These are phyloP conservation scores for Steatornis caripensis DNA, from an alignment of 2,113 vertebrate genomes.

Conservation along the genomic window DNA sequence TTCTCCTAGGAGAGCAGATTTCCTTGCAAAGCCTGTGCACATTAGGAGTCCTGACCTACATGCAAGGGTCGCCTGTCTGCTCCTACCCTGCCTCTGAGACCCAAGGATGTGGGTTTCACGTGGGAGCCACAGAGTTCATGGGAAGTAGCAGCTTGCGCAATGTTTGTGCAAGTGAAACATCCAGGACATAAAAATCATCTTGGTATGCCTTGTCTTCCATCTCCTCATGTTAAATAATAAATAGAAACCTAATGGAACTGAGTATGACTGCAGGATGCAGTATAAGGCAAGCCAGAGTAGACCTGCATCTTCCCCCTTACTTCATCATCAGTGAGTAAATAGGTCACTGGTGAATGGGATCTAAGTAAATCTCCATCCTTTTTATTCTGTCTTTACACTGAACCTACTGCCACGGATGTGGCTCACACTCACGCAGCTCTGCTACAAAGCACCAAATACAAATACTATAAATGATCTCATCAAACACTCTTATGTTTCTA, in stretches of 20 bases:
- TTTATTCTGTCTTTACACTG: neutral
- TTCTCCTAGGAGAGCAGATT: neutral
- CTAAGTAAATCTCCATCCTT: neutral
- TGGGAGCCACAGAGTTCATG: neutral
- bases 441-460: neutral
- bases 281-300: neutral
- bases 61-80: neutral
- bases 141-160: neutral
- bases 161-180: neutral
- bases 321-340: slow-evolving; percentile 42
- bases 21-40: neutral
- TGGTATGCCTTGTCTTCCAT: neutral
- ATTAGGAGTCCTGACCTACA: neutral
- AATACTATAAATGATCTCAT: neutral
- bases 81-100: neutral
- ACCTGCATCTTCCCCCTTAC: neutral
- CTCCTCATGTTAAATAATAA: neutral
- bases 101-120: neutral
- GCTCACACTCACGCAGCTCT: neutral
- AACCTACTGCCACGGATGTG: neutral
- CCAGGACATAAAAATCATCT: neutral
- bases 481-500: neutral
- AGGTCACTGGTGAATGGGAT: slow-evolving; percentile 33
- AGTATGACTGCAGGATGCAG: neutral
- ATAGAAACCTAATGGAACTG: slow-evolving; percentile 6